Evolutionary conservation across 2,888 invertebrate genomes (phyloP), one percentile per base, ranked within the genome.

Genomic region (Loripinus fragilis): DNA sequence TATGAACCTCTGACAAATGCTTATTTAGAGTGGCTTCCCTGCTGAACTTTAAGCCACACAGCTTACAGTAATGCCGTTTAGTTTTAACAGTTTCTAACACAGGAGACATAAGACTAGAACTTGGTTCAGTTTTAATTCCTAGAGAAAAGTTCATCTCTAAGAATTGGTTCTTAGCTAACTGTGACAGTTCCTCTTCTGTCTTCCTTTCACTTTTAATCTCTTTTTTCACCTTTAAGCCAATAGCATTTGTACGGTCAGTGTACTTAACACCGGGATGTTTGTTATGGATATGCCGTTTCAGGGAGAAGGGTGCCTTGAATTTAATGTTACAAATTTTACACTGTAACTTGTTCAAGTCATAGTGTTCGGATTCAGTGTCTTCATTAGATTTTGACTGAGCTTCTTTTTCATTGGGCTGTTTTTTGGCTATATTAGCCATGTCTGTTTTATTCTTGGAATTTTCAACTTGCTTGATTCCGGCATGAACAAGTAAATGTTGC

Each of bases 111-210:
- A 60, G 20, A 33, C 33, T 33, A 8, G 60, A 60, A 60, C 60
- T 60, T 60, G 60, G 60, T 20, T 60, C 60, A 12, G 60, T 33
- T 20, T 60, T 60, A 12, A 60, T 60, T 17, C 60, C 60, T 17
- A 60, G 20, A 17, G 60, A 20, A 60, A 60, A 60, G 20, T 60
- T 60, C 33, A 60, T 60, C 20, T 60, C 33, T 20, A 60, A 23
- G 60, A 60, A 60, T 10, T 60, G 30, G 28, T 60, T 60, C n/a
- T 60, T 60, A 28, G 60, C 60, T 33, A 60, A 33, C 60, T 60
- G 33, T 33, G 30, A 28, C 15, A 60, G 7, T 60, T 60, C 60
- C 28, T 60, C 60, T 33, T 60, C 60, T 17, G 60, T 60, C 17
- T 60, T 60, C 2, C 33, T 17, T 33, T 60, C 60, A 17, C 12